Percentiles rank a stretch among this genome's conserved stretches.
Conservation (phyloP, 2,113 vertebrate species). For the Heloderma charlesbogerti region DNA sequence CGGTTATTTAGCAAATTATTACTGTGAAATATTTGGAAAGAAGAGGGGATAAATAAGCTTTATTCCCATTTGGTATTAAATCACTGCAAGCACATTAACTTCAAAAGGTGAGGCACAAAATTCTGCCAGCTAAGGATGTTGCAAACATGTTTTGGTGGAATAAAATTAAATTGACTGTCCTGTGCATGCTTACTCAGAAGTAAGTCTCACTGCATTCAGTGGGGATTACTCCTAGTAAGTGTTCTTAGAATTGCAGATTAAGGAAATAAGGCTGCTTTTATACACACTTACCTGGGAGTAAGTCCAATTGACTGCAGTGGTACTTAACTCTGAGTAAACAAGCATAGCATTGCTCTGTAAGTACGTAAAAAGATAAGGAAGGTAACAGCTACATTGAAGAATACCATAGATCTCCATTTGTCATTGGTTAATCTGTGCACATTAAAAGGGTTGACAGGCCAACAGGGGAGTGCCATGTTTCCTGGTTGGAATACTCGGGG, state of each 20-base stretch:
- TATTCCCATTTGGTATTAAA: background rate
- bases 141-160: background rate
- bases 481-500: no score
- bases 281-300: background rate
- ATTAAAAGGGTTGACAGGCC: no score
- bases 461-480: no score
- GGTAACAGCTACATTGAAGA: no score
- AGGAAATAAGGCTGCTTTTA: background rate
- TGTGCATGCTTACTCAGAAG: background rate
- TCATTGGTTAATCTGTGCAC: no score
- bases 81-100: background rate
- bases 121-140: background rate
- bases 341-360: background rate
- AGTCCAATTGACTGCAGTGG: no score
- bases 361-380: background rate
- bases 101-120: no score
- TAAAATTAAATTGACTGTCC: background rate
- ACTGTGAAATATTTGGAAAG: background rate
- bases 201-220: background rate
- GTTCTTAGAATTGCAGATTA: background rate
- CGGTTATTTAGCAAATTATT: background rate
- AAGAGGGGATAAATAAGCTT: background rate
- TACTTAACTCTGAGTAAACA: background rate
- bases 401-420: no score
- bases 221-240: background rate